Evolutionary conservation across 2,113 vertebrate genomes (phyloP).

Genomic region (Podocnemis expansa): DNA sequence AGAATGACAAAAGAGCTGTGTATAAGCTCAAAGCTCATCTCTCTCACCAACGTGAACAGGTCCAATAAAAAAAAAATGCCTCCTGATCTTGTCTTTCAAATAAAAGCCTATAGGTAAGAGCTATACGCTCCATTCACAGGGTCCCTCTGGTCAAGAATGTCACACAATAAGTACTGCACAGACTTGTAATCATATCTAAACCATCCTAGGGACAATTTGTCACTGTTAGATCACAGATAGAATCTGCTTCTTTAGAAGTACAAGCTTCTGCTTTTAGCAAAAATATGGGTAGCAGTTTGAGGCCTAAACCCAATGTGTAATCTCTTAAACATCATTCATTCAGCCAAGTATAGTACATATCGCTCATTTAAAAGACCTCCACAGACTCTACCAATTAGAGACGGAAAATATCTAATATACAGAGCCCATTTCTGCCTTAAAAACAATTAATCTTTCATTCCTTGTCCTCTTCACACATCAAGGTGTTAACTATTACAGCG

Average conservation of each 20-base stretch:
- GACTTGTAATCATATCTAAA: neutral
- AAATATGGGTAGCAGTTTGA: neutral
- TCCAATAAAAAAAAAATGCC: neutral
- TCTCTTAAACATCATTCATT: neutral
- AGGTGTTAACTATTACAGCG: accelerated
- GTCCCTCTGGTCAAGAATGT: neutral
- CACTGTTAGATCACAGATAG: neutral
- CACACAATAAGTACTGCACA: neutral
- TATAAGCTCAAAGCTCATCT: neutral
- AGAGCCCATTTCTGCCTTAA: neutral
- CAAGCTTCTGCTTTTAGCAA: neutral
- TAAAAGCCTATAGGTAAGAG: neutral
- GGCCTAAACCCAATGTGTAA: neutral
- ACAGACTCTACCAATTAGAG: neutral
- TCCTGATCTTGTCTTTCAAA: neutral
- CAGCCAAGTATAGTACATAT: neutral
- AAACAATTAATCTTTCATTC: neutral
- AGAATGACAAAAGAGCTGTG: neutral
- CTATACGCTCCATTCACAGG: too few species aligned
- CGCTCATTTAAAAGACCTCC: neutral
- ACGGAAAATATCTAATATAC: neutral
- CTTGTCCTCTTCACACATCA: neutral
- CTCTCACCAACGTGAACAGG: neutral
- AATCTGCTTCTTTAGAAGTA: neutral
- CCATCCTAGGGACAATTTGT: neutral